Percentiles rank a stretch among this genome's conserved stretches.
Conservation (phyloP, 2,888 invertebrate genomes). For the Macrosiphum euphorbiae region DNA sequence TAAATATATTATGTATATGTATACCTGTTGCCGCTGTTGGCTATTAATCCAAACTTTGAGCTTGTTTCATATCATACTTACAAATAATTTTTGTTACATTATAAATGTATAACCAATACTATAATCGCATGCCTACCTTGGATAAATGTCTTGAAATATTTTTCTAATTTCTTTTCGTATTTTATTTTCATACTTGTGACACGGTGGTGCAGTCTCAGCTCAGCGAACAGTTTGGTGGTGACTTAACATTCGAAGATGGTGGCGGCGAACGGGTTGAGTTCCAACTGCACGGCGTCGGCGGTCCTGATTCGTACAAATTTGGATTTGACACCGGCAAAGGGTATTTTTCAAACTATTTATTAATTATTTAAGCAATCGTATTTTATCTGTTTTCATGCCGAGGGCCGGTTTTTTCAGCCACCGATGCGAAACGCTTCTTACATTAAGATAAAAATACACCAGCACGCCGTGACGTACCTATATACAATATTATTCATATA, state of each 20-base stretch:
- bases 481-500: background rate
- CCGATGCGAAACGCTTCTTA: background rate
- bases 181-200: background rate
- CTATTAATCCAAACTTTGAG: background rate
- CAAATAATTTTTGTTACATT: background rate
- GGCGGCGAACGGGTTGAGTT: conserved; percentile 77
- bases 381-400: background rate
- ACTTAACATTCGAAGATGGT: conserved; percentile 64
- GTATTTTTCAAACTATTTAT: conserved; percentile 71
- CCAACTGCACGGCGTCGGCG: conserved; percentile 85
- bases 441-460: background rate
- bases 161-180: background rate
- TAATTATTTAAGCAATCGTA: background rate
- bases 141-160: background rate
- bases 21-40: background rate
- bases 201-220: conserved; percentile 13
- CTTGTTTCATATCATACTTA: background rate
- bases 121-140: background rate
- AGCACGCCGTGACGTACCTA: background rate
- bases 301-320: conserved; percentile 86
- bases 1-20: background rate
- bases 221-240: conserved; percentile 52
- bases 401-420: background rate
- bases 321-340: conserved; percentile 88
- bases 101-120: background rate